Percentiles rank a stretch among this genome's conserved stretches.
Conservation (phyloP, 2,113 vertebrate genomes). For the Octodon degus region DNA sequence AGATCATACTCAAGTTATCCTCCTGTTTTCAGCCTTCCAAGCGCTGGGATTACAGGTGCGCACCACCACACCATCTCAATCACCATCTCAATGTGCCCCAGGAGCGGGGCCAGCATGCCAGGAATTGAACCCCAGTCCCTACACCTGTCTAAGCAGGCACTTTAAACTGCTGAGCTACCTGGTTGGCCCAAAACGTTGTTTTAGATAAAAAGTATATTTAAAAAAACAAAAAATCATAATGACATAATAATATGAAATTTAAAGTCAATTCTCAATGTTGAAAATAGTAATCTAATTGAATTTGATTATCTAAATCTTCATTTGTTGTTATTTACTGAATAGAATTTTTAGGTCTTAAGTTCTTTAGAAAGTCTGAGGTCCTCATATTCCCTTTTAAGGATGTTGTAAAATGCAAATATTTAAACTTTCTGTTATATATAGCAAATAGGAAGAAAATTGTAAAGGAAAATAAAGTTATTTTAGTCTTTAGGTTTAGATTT, state of each 20-base stretch:
- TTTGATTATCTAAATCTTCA: neutral
- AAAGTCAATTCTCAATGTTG: neutral
- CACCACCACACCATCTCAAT: no score
- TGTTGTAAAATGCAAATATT: conserved; percentile 6
- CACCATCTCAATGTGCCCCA: no score
- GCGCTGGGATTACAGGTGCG: no score
- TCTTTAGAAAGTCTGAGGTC: neutral
- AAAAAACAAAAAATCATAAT: neutral
- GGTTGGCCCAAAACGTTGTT: no score
- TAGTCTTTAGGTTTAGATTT: conserved; percentile 11
- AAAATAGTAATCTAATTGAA: neutral
- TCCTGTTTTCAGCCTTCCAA: no score
- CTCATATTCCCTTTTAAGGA: conserved; percentile 8
- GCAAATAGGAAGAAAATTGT: neutral
- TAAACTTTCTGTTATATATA: neutral
- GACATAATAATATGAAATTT: neutral
- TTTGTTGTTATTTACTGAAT: neutral
- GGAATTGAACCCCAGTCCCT: no score
- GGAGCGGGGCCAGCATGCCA: no score
- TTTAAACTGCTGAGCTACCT: no score
- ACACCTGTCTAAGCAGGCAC: no score
- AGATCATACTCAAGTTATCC: no score
- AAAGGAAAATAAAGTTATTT: conserved; percentile 47
- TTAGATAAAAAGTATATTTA: no score
- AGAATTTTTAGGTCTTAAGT: neutral